These are phyloP conservation scores for Acrocephalus scirpaceus DNA, from an alignment of 2,797 vertebrate species.

Conservation along the genomic window DNA sequence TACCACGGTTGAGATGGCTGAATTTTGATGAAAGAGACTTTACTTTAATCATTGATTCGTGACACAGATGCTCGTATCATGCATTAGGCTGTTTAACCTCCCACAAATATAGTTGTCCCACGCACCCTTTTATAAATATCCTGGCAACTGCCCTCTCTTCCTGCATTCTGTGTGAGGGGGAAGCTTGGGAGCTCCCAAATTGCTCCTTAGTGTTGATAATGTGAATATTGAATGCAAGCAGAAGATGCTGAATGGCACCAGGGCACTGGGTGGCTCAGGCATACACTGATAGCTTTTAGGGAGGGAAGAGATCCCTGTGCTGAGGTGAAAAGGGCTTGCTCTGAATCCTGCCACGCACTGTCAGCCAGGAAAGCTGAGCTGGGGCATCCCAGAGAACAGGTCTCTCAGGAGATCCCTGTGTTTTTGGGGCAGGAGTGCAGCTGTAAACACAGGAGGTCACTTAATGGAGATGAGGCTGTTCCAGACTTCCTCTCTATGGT, in stretches of 20 bases:
- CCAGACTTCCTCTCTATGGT: neutral
- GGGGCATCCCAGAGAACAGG: neutral
- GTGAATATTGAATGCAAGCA: neutral
- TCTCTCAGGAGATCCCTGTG: neutral
- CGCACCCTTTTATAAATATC: conserved; percentile 12
- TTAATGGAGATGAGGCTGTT: neutral
- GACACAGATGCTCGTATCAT: conserved; percentile 35
- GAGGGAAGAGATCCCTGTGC: neutral
- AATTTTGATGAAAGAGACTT: conserved; percentile 73
- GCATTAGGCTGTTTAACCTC: conserved; percentile 69
- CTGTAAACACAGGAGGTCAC: neutral
- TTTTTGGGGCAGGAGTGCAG: neutral
- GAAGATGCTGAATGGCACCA: neutral
- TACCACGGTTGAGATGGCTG: conserved; percentile 61
- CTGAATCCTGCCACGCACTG: neutral
- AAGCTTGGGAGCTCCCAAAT: neutral
- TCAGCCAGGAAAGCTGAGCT: neutral
- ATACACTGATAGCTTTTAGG: neutral
- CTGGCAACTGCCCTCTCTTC: conserved; percentile 35
- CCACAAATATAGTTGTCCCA: conserved; percentile 22
- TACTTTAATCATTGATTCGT: conserved; percentile 68
- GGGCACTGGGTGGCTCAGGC: neutral
- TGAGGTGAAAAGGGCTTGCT: neutral
- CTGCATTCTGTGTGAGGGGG: neutral
- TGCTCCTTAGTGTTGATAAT: neutral